phyloP scores from a whole-genome alignment of 1,140 invertebrate genomes.

The Metopolophium dirhodum region DNA sequence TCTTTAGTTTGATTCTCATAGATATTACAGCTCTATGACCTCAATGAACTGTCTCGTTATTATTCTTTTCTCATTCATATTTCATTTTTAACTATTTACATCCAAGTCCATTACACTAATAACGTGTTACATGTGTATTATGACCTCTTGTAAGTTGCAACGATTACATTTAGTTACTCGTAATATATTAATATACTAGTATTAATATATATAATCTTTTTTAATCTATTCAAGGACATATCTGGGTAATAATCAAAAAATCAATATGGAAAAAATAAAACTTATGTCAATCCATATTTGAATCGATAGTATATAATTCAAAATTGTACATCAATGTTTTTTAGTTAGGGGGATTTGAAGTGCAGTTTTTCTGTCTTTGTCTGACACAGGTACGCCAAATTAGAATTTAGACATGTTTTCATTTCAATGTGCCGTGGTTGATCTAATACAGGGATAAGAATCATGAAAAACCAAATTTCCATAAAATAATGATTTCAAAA shows the following conservation, averaged over 20 bases:
- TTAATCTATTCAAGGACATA: background rate
- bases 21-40: background rate
- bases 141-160: constrained; percentile 31
- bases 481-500: too few species aligned
- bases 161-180: background rate
- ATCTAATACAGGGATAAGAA: background rate
- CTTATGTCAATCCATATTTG: background rate
- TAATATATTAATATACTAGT: constrained; percentile 8
- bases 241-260: background rate
- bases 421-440: too few species aligned
- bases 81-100: constrained; percentile 14
- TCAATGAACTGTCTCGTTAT: constrained; percentile 24
- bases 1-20: constrained; percentile 26
- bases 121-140: constrained; percentile 31
- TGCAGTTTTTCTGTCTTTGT: background rate
- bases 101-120: background rate
- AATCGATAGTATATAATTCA: background rate
- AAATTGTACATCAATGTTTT: background rate
- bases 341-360: background rate
- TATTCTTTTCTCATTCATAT: constrained; percentile 21
- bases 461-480: background rate
- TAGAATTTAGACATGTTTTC: background rate
- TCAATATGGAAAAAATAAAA: background rate
- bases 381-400: background rate
- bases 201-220: constrained; percentile 7